These are phyloP conservation scores for Dryomyza anilis DNA, from an alignment of 2,888 invertebrate species.

Conservation along the genomic window DNA sequence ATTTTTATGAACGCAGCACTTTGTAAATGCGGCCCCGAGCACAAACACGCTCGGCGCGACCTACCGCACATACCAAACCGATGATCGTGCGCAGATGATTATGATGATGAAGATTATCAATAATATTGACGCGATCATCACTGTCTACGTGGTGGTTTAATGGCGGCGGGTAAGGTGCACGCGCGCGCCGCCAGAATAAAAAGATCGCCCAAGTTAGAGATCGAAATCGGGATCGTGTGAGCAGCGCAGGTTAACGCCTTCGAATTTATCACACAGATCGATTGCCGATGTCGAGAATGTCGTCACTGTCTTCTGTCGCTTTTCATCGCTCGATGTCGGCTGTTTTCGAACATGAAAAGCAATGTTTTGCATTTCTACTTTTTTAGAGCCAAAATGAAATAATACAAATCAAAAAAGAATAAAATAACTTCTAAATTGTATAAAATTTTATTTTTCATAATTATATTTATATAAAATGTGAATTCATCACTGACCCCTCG, in stretches of 20 bases:
- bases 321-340: too few species aligned
- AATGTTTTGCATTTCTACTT: too few species aligned
- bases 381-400: too few species aligned
- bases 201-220: too few species aligned
- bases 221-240: slow-evolving; percentile 33
- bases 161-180: not conserved
- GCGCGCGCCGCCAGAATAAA: not conserved
- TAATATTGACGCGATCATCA: not conserved
- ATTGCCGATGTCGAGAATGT: not conserved
- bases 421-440: too few species aligned
- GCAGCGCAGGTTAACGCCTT: slow-evolving; percentile 41
- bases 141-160: not conserved
- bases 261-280: slow-evolving; percentile 36
- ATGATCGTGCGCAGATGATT: not conserved
- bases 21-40: not conserved
- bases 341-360: too few species aligned
- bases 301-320: not conserved
- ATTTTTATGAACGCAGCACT: slow-evolving; percentile 11
- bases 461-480: too few species aligned
- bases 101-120: slow-evolving; percentile 12
- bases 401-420: too few species aligned
- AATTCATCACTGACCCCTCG: too few species aligned
- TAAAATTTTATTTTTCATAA: too few species aligned
- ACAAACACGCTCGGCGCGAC: slow-evolving; percentile 3
- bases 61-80: slow-evolving; percentile 7